Evolutionary conservation across 2,113 vertebrate genomes (phyloP), one percentile per base, ranked within the genome.

Genomic region (Myotis davidii): DNA sequence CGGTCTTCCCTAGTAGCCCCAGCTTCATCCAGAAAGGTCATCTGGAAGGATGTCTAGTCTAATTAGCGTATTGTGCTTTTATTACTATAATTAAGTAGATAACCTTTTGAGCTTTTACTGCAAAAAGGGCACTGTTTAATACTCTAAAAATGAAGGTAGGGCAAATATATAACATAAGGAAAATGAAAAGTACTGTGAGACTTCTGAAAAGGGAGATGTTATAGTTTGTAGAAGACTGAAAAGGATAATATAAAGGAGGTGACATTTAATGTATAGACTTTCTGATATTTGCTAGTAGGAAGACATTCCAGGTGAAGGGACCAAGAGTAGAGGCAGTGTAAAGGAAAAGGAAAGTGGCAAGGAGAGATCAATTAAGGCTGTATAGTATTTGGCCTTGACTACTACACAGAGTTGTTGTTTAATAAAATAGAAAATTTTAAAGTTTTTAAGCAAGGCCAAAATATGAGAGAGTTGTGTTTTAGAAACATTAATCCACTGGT

Each of bases 231-330:
- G 23, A 85, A 65, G 45, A 76, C n/a, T 74, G 59, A 70, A 87
- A 95, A 69, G 50, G 12, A 34, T 69, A 29, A 70, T 29, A 77
- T 42, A 25, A 88, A 77, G 29, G 8, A 82, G 59, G 32, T 86
- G 72, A 64, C 29, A 72, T 77, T 34, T 96, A 72, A 86, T 76
- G 7, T 79, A 12, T 39, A 85, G 50, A 59, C 77, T 88, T 88
- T 12, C 34, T 87, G 56, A 88, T 29, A 77, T 69, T 84, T 9
- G 23, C n/a, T 88, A 52, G 42, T 74, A 67, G 54, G 59, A 88
- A 82, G 67, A 86, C n/a, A 94, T 59, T 82, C 45, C 45, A 34
- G 21, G 42, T 88, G n/a, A 92, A 92, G 42, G 79, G 25, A 92
- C 70, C 65, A 84, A 18, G 70, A 78, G n/a, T 64, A 56, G 70